Conservation (phyloP, 2,113 vertebrate genomes). For the Phyllostomus discolor region DNA sequence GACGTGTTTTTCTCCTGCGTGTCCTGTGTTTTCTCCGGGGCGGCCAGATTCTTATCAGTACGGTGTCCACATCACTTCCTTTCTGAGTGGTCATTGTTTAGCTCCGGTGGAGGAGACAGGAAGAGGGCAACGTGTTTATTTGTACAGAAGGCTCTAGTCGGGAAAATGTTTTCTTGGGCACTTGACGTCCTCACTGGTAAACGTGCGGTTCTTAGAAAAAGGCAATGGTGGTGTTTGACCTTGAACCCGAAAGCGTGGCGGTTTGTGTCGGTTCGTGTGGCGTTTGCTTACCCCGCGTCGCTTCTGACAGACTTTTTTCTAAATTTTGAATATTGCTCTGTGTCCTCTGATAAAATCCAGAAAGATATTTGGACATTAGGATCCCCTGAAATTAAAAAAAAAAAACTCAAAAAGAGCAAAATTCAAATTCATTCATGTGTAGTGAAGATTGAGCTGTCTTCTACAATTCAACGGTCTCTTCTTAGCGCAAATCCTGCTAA, state of each 20-base stretch:
- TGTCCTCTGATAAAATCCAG: not conserved
- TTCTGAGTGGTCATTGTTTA: conserved; percentile 47
- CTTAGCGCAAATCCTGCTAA: conserved; percentile 50
- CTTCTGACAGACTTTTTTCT: not conserved
- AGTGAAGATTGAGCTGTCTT: conserved; percentile 44
- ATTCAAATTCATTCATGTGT: not conserved
- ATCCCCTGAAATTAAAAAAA: conserved; percentile 10
- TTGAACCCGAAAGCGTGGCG: not conserved
- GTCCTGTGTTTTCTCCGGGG: not conserved
- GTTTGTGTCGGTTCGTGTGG: not conserved
- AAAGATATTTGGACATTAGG: not conserved
- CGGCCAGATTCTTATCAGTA: conserved; percentile 44
- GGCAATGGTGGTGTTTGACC: not conserved
- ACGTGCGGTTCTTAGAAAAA: not conserved
- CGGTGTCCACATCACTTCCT: conserved; percentile 54
- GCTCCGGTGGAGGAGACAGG: conserved; percentile 14
- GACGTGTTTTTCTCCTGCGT: conserved; percentile 5
- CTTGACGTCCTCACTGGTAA: not conserved
- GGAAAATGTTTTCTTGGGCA: not conserved
- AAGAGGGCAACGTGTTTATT: conserved; percentile 32
- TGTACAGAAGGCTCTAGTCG: not conserved
- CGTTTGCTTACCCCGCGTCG: not conserved
- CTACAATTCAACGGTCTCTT: conserved; percentile 32
- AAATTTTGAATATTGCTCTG: not conserved
- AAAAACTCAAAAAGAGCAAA: not conserved